These are phyloP conservation scores for Psilopsiagon aurifrons DNA, from an alignment of 2,113 vertebrate species.

Conservation along the genomic window DNA sequence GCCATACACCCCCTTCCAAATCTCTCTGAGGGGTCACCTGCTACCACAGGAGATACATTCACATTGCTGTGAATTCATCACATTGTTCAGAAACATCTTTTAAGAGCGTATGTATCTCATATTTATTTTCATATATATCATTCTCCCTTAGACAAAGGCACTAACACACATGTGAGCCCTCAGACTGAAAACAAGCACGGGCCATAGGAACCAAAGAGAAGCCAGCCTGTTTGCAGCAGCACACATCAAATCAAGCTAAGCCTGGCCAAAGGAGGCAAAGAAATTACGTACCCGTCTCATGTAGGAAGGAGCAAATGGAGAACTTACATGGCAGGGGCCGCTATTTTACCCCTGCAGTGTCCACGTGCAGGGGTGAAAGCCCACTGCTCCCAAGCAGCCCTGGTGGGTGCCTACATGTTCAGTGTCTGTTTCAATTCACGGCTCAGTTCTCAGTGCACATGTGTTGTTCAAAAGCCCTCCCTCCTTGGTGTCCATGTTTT, in stretches of 20 bases:
- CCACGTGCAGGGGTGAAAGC: neutral
- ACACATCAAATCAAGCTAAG: neutral
- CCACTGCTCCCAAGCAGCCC: neutral
- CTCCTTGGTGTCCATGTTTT: neutral
- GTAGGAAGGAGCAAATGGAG: neutral
- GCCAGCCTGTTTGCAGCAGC: neutral
- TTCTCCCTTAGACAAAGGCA: neutral
- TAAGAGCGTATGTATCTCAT: neutral
- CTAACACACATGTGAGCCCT: neutral
- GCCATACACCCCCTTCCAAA: fast-evolving
- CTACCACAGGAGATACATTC: neutral
- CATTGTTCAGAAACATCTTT: neutral
- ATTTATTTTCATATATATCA: neutral
- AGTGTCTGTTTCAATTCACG: neutral
- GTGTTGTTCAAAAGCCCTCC: neutral
- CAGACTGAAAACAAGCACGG: neutral
- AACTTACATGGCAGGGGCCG: fast-evolving
- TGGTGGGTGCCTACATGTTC: neutral
- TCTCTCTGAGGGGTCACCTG: neutral
- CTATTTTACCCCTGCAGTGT: neutral
- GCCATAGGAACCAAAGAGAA: neutral
- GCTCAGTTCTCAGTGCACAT: fast-evolving
- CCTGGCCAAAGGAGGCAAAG: neutral
- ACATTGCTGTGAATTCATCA: neutral
- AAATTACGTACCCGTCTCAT: neutral